A percentile compares a stretch with the other conserved stretches of the same genome.
These are phyloP conservation scores for Cyrtonyx montezumae DNA, from an alignment of 2,113 vertebrate species.

Conservation along the genomic window DNA sequence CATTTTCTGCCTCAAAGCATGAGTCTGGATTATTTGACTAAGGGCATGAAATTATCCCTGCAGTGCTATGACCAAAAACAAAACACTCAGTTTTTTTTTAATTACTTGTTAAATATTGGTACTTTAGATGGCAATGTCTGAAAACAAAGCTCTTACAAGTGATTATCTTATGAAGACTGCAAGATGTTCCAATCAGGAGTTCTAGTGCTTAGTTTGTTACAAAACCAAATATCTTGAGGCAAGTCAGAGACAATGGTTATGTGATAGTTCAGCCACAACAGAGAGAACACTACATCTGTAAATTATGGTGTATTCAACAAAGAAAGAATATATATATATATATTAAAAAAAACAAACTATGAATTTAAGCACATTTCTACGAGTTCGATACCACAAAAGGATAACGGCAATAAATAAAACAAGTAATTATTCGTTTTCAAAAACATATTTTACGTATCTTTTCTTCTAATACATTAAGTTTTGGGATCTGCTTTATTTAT, in stretches of 20 bases:
- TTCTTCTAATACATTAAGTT: background rate
- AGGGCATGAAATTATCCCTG: background rate
- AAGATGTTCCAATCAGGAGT: constrained; percentile 66
- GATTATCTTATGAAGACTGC: background rate
- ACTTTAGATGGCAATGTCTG: background rate
- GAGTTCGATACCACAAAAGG: background rate
- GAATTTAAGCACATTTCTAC: background rate
- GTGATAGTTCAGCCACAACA: constrained; percentile 17
- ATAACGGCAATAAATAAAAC: background rate
- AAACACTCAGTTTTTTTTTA: background rate
- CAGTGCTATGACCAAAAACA: background rate
- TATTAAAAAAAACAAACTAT: background rate
- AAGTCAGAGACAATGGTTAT: constrained; percentile 74
- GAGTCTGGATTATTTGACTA: background rate
- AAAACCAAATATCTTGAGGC: constrained; percentile 75
- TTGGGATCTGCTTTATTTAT: background rate
- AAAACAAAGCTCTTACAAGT: background rate
- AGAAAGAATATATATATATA: background rate
- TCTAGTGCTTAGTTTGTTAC: constrained; percentile 79
- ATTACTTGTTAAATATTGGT: background rate
- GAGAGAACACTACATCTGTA: constrained; percentile 50
- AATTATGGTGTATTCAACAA: background rate
- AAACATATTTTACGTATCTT: background rate
- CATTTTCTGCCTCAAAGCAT: background rate
- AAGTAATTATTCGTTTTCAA: background rate